Evolutionary conservation across 2,888 invertebrate species (phyloP).

Genomic region (Ctena decussata): DNA sequence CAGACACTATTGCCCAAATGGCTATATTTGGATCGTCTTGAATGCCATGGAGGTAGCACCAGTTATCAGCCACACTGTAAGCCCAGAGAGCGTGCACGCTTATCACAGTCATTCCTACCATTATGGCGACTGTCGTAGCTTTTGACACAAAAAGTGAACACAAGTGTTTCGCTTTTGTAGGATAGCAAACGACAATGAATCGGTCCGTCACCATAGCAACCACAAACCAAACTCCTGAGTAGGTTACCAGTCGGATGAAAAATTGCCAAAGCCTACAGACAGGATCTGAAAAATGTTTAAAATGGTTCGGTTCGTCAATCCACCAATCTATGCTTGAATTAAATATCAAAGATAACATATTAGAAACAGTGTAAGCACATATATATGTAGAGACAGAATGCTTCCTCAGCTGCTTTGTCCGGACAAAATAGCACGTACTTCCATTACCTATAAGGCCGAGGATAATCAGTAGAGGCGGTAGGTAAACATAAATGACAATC

Average conservation of each 20-base stretch:
- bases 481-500: neutral
- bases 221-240: conserved; percentile 78
- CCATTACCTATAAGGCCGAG: neutral
- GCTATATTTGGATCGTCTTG: neutral
- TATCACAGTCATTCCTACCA: conserved; percentile 74
- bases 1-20: neutral
- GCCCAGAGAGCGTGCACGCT: conserved; percentile 83
- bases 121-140: conserved; percentile 67
- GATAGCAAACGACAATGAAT: conserved; percentile 72
- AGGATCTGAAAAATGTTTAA: conserved; percentile 73
- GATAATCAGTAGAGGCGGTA: neutral
- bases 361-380: conserved; percentile 37
- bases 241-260: conserved; percentile 75
- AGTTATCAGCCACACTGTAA: conserved; percentile 68
- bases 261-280: conserved; percentile 80
- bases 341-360: conserved; percentile 72
- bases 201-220: conserved; percentile 79
- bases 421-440: neutral
- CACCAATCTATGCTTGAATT: conserved; percentile 76
- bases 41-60: conserved; percentile 11
- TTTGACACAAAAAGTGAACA: conserved; percentile 80
- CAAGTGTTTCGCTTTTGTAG: conserved; percentile 65
- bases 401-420: neutral
- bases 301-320: conserved; percentile 61
- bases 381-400: neutral